Base-by-base conservation (phyloP, 2,797 vertebrate species). In the Gymnothorax reevesii region DNA sequence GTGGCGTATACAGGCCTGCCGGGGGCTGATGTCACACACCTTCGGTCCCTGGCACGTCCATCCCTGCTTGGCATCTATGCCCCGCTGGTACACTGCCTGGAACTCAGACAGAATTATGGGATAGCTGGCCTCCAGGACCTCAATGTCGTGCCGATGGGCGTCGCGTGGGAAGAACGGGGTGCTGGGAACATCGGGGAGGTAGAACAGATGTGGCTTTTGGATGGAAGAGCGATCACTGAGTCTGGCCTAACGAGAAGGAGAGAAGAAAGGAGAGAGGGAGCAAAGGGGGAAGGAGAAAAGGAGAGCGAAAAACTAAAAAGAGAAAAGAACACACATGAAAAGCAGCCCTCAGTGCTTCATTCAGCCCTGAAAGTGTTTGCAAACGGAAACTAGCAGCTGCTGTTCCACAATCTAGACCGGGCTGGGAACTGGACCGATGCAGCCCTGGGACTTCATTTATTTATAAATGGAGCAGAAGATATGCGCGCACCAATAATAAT, bases 61-160 rank as follows among this genome's bases (percentile, higher is more conserved):
- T 20, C 95, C 96, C 27, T 88, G 84, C 87, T 96, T 96, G 87
- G 93, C 85, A 83, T 97, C 95, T 0, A 94, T 88, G 25, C 96
- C 96, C 15, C 93, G 89, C 90, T 95, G 93, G 86, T 95, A 97
- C 57, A 97, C 95, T 71, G 93, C 91, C 90, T 96, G 94, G 83
- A 98, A 97, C 92, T 97, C 97, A n/a, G 94, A 90, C 83, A 97
- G 85, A 89, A 98, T 97, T 80, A 93, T 92, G 12, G 94, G 91
- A 88, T 96, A 97, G 90, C 93, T 96, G 87, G 95, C 95, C 90
- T 98, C 97, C 84, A 98, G 89, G 85, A 97, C 94, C 84, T 97
- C 97, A 33, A 97, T 97, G 13, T 98, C 97, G 33, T 97, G 97
- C 71, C 96, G 95, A 93, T 97, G 97, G 88, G 97, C 96, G 33